Evolutionary conservation across 2,797 vertebrate species (phyloP).

Genomic region (Orientallactaga sibirica): DNA sequence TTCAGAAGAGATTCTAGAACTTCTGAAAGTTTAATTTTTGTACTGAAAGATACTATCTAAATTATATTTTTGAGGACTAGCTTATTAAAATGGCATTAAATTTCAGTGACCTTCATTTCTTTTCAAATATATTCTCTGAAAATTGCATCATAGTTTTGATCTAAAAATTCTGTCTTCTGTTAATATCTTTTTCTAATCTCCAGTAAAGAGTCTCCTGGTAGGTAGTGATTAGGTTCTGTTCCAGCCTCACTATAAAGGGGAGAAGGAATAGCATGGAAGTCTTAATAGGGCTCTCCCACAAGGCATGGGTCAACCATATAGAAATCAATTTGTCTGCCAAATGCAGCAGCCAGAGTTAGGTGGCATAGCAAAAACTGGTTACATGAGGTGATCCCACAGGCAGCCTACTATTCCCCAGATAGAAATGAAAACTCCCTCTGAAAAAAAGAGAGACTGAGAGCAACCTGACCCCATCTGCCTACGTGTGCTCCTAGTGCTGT

Average conservation of each 20-base stretch:
- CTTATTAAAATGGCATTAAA: background rate
- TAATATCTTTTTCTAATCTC: background rate
- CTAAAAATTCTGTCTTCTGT: constrained; percentile 9
- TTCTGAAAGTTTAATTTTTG: background rate
- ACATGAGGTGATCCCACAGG: background rate
- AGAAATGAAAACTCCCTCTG: background rate
- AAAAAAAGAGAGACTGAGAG: background rate
- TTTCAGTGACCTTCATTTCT: background rate
- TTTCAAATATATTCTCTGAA: background rate
- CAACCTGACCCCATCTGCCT: background rate
- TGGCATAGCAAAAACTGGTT: background rate
- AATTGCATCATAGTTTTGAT: background rate
- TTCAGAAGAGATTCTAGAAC: background rate
- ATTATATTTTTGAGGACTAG: background rate
- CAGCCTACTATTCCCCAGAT: background rate
- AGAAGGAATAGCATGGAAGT: background rate
- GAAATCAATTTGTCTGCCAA: background rate
- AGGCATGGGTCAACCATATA: background rate
- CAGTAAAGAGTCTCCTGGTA: background rate
- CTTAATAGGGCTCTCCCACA: background rate
- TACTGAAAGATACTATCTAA: background rate
- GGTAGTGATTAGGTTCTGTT: background rate
- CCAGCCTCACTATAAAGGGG: background rate
- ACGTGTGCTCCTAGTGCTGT: background rate
- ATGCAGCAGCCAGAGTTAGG: background rate